These are phyloP conservation scores for Remorina albescens DNA, from an alignment of 2,797 vertebrate species.

Conservation along the genomic window DNA sequence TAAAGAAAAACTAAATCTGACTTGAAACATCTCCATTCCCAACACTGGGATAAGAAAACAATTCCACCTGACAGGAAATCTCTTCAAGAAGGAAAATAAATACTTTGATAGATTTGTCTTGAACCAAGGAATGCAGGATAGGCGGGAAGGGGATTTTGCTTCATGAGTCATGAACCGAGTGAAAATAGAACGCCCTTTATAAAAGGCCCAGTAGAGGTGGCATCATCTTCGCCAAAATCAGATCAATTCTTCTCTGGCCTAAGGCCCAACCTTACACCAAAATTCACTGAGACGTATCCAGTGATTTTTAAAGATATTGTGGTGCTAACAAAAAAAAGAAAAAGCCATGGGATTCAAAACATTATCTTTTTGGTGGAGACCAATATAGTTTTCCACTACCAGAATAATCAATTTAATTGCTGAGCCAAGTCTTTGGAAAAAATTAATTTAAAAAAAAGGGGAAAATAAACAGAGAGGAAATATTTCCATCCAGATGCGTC, in stretches of 20 bases:
- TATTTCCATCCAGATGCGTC: slow-evolving; percentile 51
- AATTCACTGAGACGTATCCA: not conserved
- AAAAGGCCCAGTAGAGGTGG: not conserved
- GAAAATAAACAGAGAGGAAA: slow-evolving; percentile 48
- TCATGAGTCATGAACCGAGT: not conserved
- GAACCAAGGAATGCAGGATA: not conserved
- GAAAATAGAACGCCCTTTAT: not conserved
- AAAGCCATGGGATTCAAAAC: not conserved
- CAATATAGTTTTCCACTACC: not conserved
- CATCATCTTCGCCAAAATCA: not conserved
- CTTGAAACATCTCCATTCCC: not conserved
- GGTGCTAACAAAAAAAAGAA: not conserved
- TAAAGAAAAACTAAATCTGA: not conserved
- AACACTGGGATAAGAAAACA: not conserved
- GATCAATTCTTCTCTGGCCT: not conserved
- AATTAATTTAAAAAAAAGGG: slow-evolving; percentile 18
- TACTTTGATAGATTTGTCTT: not conserved
- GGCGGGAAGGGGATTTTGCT: not conserved
- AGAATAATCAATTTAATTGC: slow-evolving; percentile 35
- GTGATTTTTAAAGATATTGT: not conserved
- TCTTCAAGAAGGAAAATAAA: not conserved
- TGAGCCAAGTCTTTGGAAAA: slow-evolving; percentile 28
- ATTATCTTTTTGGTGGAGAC: not conserved
- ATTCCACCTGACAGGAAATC: not conserved
- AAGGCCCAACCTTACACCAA: not conserved